These are phyloP conservation scores for Calameuta idolon DNA, from an alignment of 2,888 invertebrate species.

Conservation along the genomic window DNA sequence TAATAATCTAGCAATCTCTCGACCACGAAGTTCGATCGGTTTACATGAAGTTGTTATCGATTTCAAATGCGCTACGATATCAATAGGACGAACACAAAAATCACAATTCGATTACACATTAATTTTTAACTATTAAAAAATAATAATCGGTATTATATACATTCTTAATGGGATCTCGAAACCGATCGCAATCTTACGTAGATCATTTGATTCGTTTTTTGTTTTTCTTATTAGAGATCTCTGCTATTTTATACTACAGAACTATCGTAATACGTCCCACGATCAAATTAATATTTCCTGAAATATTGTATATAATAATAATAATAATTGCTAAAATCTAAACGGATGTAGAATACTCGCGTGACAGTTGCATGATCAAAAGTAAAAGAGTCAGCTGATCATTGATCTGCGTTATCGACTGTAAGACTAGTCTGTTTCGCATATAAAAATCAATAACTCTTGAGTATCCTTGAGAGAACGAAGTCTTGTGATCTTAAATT, in stretches of 20 bases:
- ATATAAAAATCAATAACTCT: background rate
- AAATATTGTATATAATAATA: background rate
- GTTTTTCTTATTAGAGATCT: background rate
- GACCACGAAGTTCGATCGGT: background rate
- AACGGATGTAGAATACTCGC: background rate
- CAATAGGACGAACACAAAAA: background rate
- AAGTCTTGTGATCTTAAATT: background rate
- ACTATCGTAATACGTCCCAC: background rate
- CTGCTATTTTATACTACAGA: background rate
- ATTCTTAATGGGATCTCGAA: background rate
- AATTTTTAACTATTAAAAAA: background rate
- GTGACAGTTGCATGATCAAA: background rate
- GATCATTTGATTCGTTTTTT: background rate
- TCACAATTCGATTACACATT: background rate
- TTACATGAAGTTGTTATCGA: background rate
- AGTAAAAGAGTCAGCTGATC: background rate
- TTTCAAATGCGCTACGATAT: background rate
- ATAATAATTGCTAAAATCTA: background rate
- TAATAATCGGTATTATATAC: background rate
- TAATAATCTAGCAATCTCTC: background rate
- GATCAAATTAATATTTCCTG: background rate
- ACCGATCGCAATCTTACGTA: background rate
- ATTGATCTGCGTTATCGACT: background rate
- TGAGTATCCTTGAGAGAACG: background rate
- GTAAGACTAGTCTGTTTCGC: background rate